These are phyloP conservation scores for Eurois occulta DNA, from an alignment of 2,888 invertebrate genomes.

Conservation along the genomic window DNA sequence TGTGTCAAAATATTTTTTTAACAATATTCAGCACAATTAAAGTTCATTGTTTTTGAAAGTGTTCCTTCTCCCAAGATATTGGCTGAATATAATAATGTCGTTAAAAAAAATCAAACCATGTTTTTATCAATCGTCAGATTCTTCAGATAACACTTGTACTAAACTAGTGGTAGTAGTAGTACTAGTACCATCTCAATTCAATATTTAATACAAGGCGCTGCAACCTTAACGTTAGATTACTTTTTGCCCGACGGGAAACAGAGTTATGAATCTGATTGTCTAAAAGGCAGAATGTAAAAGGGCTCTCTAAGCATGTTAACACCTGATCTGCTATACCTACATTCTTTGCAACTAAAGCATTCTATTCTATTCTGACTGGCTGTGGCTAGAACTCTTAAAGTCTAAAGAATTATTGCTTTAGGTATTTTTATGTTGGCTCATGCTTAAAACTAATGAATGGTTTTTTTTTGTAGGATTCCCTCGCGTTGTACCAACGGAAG, in stretches of 20 bases:
- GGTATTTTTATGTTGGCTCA: neutral
- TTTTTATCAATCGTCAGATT: neutral
- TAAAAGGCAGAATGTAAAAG: too few species aligned
- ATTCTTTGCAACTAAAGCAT: too few species aligned
- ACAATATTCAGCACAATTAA: neutral
- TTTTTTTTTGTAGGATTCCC: conserved; percentile 90
- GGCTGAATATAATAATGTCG: neutral
- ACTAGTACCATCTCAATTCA: neutral
- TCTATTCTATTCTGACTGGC: too few species aligned
- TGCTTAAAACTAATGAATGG: neutral
- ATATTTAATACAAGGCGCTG: neutral
- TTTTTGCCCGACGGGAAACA: neutral
- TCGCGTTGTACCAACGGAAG: conserved; percentile 93
- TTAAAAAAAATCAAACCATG: neutral
- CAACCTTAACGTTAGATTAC: neutral
- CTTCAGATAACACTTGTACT: too few species aligned
- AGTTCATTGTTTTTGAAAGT: neutral
- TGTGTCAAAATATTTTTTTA: neutral
- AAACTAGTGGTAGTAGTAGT: too few species aligned
- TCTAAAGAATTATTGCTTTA: neutral
- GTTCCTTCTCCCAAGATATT: neutral
- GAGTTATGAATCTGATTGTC: too few species aligned
- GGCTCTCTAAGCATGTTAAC: too few species aligned
- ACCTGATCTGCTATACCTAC: too few species aligned
- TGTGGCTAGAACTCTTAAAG: neutral